Conservation (phyloP, 1,140 invertebrate genomes). For the Drosophila santomea region DNA sequence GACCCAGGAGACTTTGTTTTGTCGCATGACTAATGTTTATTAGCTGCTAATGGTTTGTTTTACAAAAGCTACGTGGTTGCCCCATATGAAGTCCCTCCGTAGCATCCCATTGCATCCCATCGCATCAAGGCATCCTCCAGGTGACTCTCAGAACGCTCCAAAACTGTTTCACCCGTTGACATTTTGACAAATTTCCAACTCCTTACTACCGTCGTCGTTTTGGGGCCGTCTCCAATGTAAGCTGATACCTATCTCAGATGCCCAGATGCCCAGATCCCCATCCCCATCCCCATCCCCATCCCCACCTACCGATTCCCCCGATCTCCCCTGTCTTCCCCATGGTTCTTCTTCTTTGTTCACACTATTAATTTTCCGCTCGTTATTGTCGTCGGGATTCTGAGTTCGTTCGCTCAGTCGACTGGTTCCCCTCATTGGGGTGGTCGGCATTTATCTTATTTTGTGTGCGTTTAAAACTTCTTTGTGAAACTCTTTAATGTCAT, state of each 20-base stretch:
- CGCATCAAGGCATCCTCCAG: conserved; percentile 4
- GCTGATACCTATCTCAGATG: conserved; percentile 79
- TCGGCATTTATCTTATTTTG: conserved; percentile 83
- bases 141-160: conserved; percentile 21
- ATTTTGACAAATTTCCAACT: conserved; percentile 84
- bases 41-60: conserved; percentile 85
- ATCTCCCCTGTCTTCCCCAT: conserved; percentile 1
- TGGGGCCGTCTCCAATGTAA: conserved; percentile 57
- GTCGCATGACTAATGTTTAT: conserved; percentile 84
- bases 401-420: conserved; percentile 10
- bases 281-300: conserved; percentile 54
- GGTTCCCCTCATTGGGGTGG: conserved; percentile 68
- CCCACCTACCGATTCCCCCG: conserved; percentile 21
- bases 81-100: conserved; percentile 11
- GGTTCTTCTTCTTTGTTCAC: conserved; percentile 63
- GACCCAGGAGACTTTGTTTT: conserved; percentile 38
- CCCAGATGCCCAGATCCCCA: conserved; percentile 54
- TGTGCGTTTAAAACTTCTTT: conserved; percentile 75
- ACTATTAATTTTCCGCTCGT: conserved; percentile 84
- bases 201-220: conserved; percentile 58
- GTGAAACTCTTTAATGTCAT: conserved; percentile 81
- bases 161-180: conserved; percentile 84
- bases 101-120: conserved; percentile 10
- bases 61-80: conserved; percentile 79
- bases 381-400: conserved; percentile 37